phyloP scores from a whole-genome alignment of 2,888 invertebrate genomes.

The Chrysodeixis includens region DNA sequence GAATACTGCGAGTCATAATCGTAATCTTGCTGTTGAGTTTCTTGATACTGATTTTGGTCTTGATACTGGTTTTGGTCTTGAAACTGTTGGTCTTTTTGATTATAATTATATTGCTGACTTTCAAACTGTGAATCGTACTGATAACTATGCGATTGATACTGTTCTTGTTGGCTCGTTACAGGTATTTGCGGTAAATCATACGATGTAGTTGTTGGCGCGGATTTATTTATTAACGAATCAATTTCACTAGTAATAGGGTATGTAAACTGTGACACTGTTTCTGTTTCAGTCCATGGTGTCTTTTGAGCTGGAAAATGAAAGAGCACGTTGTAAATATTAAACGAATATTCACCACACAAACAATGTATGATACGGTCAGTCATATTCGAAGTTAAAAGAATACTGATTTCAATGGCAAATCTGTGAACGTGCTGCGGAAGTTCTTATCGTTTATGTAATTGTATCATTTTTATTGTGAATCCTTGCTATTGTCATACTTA shows the following conservation, averaged over 20 bases:
- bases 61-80: constrained; percentile 63
- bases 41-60: constrained; percentile 40
- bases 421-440: constrained; percentile 68
- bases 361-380: constrained; percentile 67
- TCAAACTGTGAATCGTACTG: constrained; percentile 70
- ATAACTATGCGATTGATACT: constrained; percentile 71
- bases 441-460: constrained; percentile 74
- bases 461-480: constrained; percentile 42
- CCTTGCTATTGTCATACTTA: constrained; percentile 29
- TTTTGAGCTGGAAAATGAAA: constrained; percentile 85
- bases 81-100: constrained; percentile 60
- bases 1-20: constrained; percentile 57
- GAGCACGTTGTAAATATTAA: constrained; percentile 70
- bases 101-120: constrained; percentile 63
- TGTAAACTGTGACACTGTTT: constrained; percentile 76
- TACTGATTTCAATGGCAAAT: constrained; percentile 65
- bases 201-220: constrained; percentile 74
- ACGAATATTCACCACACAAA: constrained; percentile 69
- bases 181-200: constrained; percentile 77
- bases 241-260: constrained; percentile 78
- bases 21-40: constrained; percentile 45
- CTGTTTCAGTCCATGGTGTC: constrained; percentile 82
- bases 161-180: constrained; percentile 74
- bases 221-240: constrained; percentile 75
- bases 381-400: constrained; percentile 65